Evolutionary conservation across 2,113 vertebrate genomes (phyloP).

Genomic region (Daboia siamensis): DNA sequence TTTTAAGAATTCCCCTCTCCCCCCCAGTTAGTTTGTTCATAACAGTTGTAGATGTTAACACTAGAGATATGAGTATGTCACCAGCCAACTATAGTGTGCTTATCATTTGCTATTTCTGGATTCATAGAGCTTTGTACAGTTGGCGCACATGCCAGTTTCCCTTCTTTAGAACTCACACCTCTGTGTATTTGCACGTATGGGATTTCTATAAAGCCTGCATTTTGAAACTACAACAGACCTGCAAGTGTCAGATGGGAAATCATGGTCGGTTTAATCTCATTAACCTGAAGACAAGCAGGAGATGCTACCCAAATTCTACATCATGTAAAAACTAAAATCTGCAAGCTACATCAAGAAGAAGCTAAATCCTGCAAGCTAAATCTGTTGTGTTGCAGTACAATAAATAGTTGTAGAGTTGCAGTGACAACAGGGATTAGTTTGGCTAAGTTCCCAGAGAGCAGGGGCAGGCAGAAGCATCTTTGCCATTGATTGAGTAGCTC

Average conservation of each 20-base stretch:
- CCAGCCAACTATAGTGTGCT: neutral
- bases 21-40: neutral
- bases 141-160: neutral
- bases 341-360: neutral
- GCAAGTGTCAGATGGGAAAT: neutral
- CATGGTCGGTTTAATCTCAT: neutral
- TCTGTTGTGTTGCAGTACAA: neutral
- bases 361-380: neutral
- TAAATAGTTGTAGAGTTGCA: neutral
- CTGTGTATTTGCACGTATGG: neutral
- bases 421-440: neutral
- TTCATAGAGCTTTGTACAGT: neutral
- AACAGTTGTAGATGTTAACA: neutral
- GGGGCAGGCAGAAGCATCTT: neutral
- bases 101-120: constrained; percentile 10
- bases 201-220: neutral
- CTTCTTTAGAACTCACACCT: neutral
- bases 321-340: neutral
- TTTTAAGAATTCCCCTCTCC: neutral
- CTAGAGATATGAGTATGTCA: neutral
- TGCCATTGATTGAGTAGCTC: neutral
- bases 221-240: neutral
- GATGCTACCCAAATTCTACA: neutral
- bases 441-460: neutral
- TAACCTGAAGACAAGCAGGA: neutral